Conservation (phyloP, 2,888 invertebrate genomes). For the Idaea straminata region DNA sequence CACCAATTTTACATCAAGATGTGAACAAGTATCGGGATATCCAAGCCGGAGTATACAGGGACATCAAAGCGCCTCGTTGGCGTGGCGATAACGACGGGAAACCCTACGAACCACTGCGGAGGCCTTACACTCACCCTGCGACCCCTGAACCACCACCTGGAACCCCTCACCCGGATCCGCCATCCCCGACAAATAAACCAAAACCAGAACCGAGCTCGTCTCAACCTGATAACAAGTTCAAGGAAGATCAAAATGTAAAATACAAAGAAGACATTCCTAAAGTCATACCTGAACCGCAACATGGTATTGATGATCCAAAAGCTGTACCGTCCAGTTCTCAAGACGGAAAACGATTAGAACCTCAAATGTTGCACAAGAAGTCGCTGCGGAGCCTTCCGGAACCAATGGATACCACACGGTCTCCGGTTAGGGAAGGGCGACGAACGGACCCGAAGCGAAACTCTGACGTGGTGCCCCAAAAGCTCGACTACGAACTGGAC, state of each 20-base stretch:
- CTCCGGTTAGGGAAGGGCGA: not conserved
- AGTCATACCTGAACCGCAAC: not conserved
- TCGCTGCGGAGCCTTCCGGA: not conserved
- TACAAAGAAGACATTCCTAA: not conserved
- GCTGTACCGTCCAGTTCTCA: not conserved
- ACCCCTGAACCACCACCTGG: not conserved
- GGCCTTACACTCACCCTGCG: not conserved
- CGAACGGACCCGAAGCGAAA: not conserved
- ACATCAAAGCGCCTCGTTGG: not conserved
- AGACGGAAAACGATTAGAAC: not conserved
- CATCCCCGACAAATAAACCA: not conserved
- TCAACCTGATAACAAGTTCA: not conserved
- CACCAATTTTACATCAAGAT: conserved; percentile 8
- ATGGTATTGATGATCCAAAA: not conserved
- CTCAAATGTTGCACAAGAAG: not conserved
- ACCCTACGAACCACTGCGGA: not conserved
- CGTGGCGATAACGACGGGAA: not conserved
- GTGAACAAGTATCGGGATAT: conserved; percentile 12
- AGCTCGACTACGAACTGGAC: not conserved
- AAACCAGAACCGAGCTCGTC: not conserved
- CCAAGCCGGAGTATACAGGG: conserved; percentile 8
- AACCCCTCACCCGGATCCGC: not conserved
- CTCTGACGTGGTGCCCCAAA: not conserved
- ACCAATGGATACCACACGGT: not conserved
- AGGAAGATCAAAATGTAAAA: not conserved